Evolutionary conservation across 1,140 invertebrate genomes (phyloP), one percentile per base, ranked within the genome.

Genomic region (Drosophila baimaii): DNA sequence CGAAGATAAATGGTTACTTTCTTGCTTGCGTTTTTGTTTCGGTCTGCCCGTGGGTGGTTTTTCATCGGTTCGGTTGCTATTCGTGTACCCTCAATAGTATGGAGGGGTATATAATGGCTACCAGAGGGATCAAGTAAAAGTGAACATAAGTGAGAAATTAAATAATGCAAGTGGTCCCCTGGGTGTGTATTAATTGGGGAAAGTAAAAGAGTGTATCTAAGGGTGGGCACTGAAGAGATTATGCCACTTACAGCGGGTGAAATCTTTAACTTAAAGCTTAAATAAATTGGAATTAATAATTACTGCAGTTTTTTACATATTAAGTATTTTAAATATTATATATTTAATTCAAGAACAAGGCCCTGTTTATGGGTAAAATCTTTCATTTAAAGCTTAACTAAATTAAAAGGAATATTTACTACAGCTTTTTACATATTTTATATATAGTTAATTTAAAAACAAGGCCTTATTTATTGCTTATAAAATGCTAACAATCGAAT

Each of bases 1-100:
- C 82, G 82, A 85, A 85, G 82, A 85, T 85, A 86, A 81, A 86
- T 85, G 78, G 78, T 86, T 81, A 27, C 69, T 56, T 71, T 80
- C 54, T 66, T 68, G 58, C 31, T 31, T 17, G 46, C 35, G 37
- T 43, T 62, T 23, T 49, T 44, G 21, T 41, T 75, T 37, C 23
- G 19, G 9, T 23, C 25, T 46, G 56, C 39, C 57, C 41, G 9
- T 57, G n/a, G 37, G 6, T 54, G 23, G 23, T 62, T 79, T 37
- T 56, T 39, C 10, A n/a, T 8, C 13, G 43, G 7, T 21, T 62
- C n/a, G n/a, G 72, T 33, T 80, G 35, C 58, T 71, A 19, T 47
- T 62, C 23, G 33, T 39, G 21, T 65, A 19, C 55, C 39, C 37
- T 7, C 8, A n/a, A 62, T 33, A 43, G 54, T 59, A 8, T 10